A percentile compares a stretch with the other conserved stretches of the same genome.
These are phyloP conservation scores for Galago senegalensis DNA, from an alignment of 2,797 vertebrate species.

Conservation along the genomic window DNA sequence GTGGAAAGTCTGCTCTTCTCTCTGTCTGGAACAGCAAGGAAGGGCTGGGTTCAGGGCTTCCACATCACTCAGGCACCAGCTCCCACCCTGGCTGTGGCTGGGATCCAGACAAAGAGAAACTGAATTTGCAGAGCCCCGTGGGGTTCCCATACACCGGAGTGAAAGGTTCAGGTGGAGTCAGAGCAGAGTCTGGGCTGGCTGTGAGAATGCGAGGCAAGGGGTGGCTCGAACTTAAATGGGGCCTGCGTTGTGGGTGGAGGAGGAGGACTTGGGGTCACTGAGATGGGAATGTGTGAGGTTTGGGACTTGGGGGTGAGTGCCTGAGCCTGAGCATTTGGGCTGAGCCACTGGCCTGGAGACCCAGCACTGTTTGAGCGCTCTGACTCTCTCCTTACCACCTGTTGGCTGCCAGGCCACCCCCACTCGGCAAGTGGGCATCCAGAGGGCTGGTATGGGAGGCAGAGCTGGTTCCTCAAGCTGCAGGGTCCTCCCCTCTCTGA, in stretches of 20 bases:
- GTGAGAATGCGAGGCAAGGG: neutral
- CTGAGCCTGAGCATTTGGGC: too few relatives aligned
- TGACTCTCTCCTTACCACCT: rapidly evolving
- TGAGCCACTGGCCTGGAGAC: rapidly evolving
- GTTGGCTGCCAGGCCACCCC: neutral
- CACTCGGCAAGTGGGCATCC: neutral
- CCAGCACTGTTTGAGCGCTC: rapidly evolving
- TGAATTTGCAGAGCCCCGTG: neutral
- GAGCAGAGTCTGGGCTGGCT: rapidly evolving
- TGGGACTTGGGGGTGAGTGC: neutral
- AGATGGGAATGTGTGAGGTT: too few relatives aligned
- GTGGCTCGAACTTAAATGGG: neutral
- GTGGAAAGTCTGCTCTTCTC: neutral
- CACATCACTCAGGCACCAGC: neutral
- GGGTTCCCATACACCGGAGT: rapidly evolving
- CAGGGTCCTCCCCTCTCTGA: too few relatives aligned
- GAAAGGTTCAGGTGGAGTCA: neutral
- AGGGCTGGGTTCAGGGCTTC: neutral
- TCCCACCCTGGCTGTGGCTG: neutral
- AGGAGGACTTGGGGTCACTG: neutral
- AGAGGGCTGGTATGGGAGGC: neutral
- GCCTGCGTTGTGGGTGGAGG: rapidly evolving
- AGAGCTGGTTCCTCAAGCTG: neutral
- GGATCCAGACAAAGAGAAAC: neutral
- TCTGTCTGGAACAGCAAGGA: neutral